These are phyloP conservation scores for Ornithoptera alexandrae DNA, from an alignment of 2,888 invertebrate genomes.

Conservation along the genomic window DNA sequence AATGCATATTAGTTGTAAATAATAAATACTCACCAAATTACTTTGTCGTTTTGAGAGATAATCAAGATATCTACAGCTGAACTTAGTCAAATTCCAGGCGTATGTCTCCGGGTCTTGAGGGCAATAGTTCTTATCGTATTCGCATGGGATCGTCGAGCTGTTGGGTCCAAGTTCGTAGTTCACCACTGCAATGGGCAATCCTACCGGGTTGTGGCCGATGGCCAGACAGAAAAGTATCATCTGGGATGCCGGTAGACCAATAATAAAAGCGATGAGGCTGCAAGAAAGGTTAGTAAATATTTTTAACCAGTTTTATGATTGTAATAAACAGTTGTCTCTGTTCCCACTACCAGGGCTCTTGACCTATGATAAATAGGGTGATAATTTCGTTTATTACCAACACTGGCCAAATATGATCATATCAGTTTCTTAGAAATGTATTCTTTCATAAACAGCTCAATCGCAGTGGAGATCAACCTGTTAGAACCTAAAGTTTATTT, in stretches of 20 bases:
- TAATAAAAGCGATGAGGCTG: conserved; percentile 90
- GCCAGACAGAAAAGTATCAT: conserved; percentile 93
- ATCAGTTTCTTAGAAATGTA: no score
- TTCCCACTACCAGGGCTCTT: no score
- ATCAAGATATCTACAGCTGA: conserved; percentile 89
- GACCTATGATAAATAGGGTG: no score
- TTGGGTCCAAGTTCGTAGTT: conserved; percentile 85
- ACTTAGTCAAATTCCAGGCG: conserved; percentile 79
- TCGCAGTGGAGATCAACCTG: no score
- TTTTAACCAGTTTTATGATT: no score
- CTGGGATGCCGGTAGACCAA: conserved; percentile 91
- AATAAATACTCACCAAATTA: conserved; percentile 79
- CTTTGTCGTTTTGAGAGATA: conserved; percentile 84
- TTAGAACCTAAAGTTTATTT: no score
- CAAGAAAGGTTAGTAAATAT: conserved; percentile 27
- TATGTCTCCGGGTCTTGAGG: conserved; percentile 59
- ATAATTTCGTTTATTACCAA: no score
- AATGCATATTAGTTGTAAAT: neutral
- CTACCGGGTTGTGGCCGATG: conserved; percentile 91
- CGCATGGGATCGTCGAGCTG: conserved; percentile 66
- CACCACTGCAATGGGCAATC: conserved; percentile 87
- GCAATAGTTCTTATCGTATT: conserved; percentile 78
- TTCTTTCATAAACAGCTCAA: no score
- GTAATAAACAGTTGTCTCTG: no score
- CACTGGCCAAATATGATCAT: no score